Percentiles rank a stretch among this genome's conserved stretches.
Evolutionary conservation across 1,140 invertebrate species (phyloP).

Genomic region (Papilio aristodemus): DNA sequence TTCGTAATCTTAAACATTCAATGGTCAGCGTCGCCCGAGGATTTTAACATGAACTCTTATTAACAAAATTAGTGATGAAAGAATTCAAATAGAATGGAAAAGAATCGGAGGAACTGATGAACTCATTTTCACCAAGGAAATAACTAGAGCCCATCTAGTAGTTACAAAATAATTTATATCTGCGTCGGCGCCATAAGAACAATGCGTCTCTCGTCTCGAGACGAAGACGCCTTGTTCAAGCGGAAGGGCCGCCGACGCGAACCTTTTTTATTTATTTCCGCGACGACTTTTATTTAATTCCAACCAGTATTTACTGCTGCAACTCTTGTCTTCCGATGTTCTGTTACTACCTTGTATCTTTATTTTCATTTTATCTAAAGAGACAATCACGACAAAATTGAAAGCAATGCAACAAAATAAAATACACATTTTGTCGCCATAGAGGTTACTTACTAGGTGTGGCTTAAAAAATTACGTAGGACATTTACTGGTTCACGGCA

Average conservation of each 20-base stretch:
- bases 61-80: too few relatives aligned
- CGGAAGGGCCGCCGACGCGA: slow-evolving; percentile 39
- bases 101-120: too few relatives aligned
- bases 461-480: slow-evolving; percentile 46
- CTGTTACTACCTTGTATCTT: slow-evolving; percentile 7
- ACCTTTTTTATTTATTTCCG: slow-evolving; percentile 44
- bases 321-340: slow-evolving; percentile 29
- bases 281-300: slow-evolving; percentile 41
- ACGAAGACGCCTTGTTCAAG: slow-evolving; percentile 32
- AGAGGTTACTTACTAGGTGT: slow-evolving; percentile 13
- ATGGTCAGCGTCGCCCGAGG: too few relatives aligned
- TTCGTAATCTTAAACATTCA: too few relatives aligned
- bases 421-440: background rate
- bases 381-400: background rate
- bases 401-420: background rate
- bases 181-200: slow-evolving; percentile 42
- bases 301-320: slow-evolving; percentile 34
- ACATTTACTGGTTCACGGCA: slow-evolving; percentile 52
- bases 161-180: slow-evolving; percentile 5
- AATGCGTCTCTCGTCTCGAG: slow-evolving; percentile 41
- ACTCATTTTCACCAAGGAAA: background rate
- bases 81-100: too few relatives aligned
- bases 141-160: slow-evolving; percentile 19
- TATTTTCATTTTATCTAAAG: background rate
- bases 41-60: too few relatives aligned